Evolutionary conservation across 2,888 invertebrate species (phyloP).

Genomic region (Cepaea hortensis): DNA sequence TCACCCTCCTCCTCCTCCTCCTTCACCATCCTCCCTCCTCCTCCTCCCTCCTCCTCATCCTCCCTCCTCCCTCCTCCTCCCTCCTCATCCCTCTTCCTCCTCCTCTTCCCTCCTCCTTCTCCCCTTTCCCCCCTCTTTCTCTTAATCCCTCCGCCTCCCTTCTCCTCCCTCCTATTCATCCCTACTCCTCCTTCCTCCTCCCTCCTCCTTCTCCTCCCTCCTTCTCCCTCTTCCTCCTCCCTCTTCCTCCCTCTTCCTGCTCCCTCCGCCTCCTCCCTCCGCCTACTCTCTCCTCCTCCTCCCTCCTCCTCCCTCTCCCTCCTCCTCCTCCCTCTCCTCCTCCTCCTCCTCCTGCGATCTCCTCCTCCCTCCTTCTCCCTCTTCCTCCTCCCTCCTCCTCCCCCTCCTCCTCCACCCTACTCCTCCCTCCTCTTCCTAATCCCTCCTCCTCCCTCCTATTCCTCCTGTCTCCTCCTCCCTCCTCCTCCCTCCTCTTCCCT

Average conservation of each 20-base stretch:
- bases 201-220: slow-evolving; percentile 8
- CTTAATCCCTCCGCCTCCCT: not conserved
- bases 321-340: not conserved
- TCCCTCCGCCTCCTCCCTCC: not conserved
- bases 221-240: not conserved
- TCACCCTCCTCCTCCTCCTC: too few relatives aligned
- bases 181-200: not conserved
- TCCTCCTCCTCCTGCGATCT: not conserved
- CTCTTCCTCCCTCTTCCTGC: not conserved
- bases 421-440: too few relatives aligned
- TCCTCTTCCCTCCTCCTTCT: not conserved
- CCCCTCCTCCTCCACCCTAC: not conserved
- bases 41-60: too few relatives aligned
- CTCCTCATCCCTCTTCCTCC: too few relatives aligned
- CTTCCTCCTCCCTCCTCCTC: not conserved
- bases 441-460: too few relatives aligned
- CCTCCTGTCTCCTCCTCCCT: too few relatives aligned
- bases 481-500: too few relatives aligned
- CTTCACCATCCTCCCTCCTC: not conserved
- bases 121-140: not conserved
- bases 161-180: not conserved
- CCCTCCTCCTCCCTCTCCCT: not conserved
- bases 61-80: too few relatives aligned
- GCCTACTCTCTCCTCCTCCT: not conserved
- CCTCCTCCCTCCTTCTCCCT: not conserved